Evolutionary conservation across 2,888 invertebrate species (phyloP).

Genomic region (Chrysolina haemoptera): DNA sequence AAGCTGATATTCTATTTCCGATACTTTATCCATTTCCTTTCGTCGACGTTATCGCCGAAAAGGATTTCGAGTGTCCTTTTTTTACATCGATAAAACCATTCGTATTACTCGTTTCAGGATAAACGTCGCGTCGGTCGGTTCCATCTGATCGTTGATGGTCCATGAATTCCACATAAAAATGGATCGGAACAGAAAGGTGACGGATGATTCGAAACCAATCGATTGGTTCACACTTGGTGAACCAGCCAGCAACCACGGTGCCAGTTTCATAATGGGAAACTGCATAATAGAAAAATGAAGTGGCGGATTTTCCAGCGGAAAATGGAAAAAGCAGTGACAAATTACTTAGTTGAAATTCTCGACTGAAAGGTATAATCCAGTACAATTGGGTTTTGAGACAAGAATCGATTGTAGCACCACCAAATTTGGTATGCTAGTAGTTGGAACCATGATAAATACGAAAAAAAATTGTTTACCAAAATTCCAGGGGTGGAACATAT

Average conservation of each 20-base stretch:
- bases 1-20: not conserved
- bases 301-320: not conserved
- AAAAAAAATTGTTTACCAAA: no score
- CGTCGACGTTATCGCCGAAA: not conserved
- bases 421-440: no score
- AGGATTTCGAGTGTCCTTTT: not conserved
- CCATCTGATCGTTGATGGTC: no score
- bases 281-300: not conserved
- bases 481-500: no score
- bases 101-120: not conserved
- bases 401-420: no score
- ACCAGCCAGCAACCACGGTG: not conserved
- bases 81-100: not conserved
- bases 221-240: not conserved
- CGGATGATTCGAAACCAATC: not conserved
- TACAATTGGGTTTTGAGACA: no score
- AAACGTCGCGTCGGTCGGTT: no score
- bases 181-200: not conserved
- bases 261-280: not conserved
- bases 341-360: not conserved
- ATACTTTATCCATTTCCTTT: not conserved
- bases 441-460: no score
- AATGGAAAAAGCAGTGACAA: not conserved
- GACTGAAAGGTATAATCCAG: no score
- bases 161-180: no score